These are phyloP conservation scores for Keiferia lycopersicella DNA, from an alignment of 2,888 invertebrate genomes.

Conservation along the genomic window DNA sequence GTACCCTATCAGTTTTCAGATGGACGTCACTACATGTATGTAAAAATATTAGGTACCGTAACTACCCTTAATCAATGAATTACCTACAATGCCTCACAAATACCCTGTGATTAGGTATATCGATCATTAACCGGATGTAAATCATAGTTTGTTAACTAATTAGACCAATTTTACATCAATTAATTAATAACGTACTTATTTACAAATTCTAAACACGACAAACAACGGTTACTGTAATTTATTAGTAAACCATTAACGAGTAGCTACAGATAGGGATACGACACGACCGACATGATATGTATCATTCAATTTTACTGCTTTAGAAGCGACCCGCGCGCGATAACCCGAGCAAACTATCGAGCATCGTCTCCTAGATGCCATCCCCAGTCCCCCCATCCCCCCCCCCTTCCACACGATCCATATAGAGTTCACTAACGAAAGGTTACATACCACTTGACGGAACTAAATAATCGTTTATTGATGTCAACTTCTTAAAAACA, in stretches of 20 bases:
- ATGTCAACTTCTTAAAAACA: background rate
- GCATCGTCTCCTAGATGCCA: conserved; percentile 67
- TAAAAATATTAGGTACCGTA: too few species aligned
- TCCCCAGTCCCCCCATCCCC: conserved; percentile 39
- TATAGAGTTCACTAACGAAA: conserved; percentile 45
- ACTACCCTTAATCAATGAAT: too few species aligned
- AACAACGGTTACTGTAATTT: conserved; percentile 63
- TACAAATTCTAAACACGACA: conserved; percentile 38
- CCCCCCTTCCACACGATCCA: conserved; percentile 46
- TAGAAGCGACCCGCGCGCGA: conserved; percentile 72
- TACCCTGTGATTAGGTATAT: background rate
- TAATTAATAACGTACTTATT: conserved; percentile 22
- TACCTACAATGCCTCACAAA: background rate
- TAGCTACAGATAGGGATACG: conserved; percentile 72
- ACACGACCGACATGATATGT: conserved; percentile 65
- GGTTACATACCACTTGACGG: conserved; percentile 25
- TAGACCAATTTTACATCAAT: conserved; percentile 13
- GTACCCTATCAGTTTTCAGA: too few species aligned
- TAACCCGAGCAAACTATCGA: conserved; percentile 72
- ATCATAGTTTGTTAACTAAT: conserved; percentile 9
- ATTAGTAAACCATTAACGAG: conserved; percentile 72
- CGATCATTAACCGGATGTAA: background rate
- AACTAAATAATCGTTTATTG: conserved; percentile 18
- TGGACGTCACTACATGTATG: too few species aligned
- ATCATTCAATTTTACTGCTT: conserved; percentile 81